Evolutionary conservation across 2,113 vertebrate genomes (phyloP).

Genomic region (Gymnobelideus leadbeateri): DNA sequence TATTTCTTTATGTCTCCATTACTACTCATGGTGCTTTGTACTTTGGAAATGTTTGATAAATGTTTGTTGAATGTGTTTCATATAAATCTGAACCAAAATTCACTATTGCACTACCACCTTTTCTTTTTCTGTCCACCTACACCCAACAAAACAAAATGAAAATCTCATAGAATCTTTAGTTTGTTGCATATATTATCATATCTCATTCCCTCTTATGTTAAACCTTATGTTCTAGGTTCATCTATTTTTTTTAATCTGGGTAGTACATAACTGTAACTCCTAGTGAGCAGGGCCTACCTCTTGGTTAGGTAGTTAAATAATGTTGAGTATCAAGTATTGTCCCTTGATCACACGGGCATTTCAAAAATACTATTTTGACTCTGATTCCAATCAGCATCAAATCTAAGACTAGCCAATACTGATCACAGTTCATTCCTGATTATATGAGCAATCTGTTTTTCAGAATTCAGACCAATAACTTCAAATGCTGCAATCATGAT

Average conservation of each 20-base stretch:
- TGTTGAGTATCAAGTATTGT: not conserved
- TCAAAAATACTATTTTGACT: conserved; percentile 45
- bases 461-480: conserved; percentile 62
- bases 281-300: not conserved
- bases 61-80: not conserved
- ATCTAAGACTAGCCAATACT: conserved; percentile 44
- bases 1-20: not conserved
- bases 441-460: conserved; percentile 70
- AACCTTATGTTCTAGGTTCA: not conserved
- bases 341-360: not conserved
- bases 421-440: conserved; percentile 48
- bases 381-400: conserved; percentile 49
- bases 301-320: not conserved
- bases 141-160: not conserved
- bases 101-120: not conserved
- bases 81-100: not conserved
- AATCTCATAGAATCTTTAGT: not conserved
- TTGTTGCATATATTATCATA: not conserved
- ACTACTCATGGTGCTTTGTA: not conserved
- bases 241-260: not conserved
- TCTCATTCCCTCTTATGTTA: not conserved
- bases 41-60: not conserved
- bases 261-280: not conserved
- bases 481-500: conserved; percentile 36
- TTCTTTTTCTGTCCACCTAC: not conserved